Conservation (phyloP, 1,140 invertebrate genomes). For the Papilio aristodemus region DNA sequence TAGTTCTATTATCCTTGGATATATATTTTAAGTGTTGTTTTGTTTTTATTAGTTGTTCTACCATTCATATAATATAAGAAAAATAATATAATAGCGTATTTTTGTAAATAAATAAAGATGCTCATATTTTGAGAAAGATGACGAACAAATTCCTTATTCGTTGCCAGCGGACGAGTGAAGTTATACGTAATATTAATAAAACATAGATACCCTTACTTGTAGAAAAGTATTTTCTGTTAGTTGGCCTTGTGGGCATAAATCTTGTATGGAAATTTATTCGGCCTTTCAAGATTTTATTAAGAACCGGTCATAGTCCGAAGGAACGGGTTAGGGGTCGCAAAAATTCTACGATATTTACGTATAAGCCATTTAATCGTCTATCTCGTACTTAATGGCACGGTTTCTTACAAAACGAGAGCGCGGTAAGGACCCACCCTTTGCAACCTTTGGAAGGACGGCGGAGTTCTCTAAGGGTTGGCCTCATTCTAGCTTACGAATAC, state of each 20-base stretch:
- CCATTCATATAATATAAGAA: neutral
- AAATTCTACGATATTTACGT: constrained; percentile 48
- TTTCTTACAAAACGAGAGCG: constrained; percentile 41
- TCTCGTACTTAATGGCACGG: constrained; percentile 55
- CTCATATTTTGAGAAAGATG: neutral
- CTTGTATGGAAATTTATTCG: constrained; percentile 37
- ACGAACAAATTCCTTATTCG: neutral
- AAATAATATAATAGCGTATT: neutral
- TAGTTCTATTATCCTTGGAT: neutral
- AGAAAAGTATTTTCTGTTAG: constrained; percentile 26
- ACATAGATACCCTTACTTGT: constrained; percentile 7
- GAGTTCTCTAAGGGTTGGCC: constrained; percentile 43
- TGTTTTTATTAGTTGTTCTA: neutral
- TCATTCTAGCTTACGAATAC: constrained; percentile 57
- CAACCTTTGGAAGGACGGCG: constrained; percentile 26
- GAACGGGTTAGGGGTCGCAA: constrained; percentile 41
- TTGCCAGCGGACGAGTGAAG: neutral
- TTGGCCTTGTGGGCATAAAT: constrained; percentile 27
- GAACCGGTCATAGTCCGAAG: constrained; percentile 47
- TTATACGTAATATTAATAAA: constrained; percentile 18
- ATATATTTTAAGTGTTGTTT: neutral
- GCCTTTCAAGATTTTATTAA: constrained; percentile 44
- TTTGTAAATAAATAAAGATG: neutral
- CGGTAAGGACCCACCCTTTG: neutral
- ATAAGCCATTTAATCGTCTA: constrained; percentile 60